Conservation (phyloP, 1,140 invertebrate genomes). For the Sipha flava region DNA sequence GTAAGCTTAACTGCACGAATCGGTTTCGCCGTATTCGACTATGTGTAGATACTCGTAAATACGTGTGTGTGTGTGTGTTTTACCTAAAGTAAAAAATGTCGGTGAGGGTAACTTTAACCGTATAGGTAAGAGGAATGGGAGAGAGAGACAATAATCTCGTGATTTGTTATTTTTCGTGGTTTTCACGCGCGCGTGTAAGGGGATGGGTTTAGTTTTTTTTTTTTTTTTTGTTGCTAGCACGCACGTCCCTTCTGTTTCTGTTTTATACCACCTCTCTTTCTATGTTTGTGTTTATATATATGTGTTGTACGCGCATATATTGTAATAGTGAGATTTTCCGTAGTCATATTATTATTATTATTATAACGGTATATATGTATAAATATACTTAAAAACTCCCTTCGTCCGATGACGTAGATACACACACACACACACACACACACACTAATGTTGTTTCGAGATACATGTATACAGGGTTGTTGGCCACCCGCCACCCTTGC, state of each 20-base stretch:
- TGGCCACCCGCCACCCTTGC: background rate
- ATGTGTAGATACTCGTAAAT: too few relatives aligned
- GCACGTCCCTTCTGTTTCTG: background rate
- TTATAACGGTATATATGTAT: background rate
- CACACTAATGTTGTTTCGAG: too few relatives aligned
- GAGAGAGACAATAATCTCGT: background rate
- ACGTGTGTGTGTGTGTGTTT: background rate
- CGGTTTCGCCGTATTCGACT: too few relatives aligned
- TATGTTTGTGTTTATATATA: too few relatives aligned
- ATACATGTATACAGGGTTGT: too few relatives aligned
- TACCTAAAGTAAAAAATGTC: too few relatives aligned
- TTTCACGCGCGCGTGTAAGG: background rate
- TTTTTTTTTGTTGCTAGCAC: background rate
- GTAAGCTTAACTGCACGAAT: too few relatives aligned
- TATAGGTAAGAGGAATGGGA: background rate
- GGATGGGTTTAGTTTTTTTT: background rate
- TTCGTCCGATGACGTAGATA: too few relatives aligned
- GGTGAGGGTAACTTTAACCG: background rate
- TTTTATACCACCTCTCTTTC: background rate
- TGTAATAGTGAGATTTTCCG: background rate
- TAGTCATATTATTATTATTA: background rate
- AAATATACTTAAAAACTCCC: too few relatives aligned
- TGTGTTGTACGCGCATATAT: too few relatives aligned
- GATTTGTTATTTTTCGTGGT: slow-evolving; percentile 11
- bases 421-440: too few relatives aligned